Evolutionary conservation across 2,113 vertebrate species (phyloP), one percentile per base, ranked within the genome.

Genomic region (Phylloscopus whistleri): DNA sequence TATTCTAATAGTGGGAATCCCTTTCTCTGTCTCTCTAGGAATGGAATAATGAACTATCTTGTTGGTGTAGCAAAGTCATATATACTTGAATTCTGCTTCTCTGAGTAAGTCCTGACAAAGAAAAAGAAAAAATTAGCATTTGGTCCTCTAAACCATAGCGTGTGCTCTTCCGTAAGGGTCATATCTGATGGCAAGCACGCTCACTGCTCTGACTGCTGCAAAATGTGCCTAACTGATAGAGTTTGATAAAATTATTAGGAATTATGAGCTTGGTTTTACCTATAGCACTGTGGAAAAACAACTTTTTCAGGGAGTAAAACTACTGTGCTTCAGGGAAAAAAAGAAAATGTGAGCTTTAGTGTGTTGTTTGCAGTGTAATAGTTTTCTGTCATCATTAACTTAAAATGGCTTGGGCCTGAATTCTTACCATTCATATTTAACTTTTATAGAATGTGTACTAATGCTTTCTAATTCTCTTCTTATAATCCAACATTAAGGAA

Each of bases 341-440:
- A 74, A 41, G 41, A 58, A 88, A 41, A 20, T 1, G 18, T 51
- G 30, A 33, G 14, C 53, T 75, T 60, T 22, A 82, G 62, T 59
- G 30, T 27, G 26, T 53, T 88, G 76, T 84, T 84, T 93, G 35
- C 35, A 86, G 56, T 18, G 20, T 62, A 89, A 72, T 84, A 74
- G 27, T 67, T 90, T 94, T 89, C 73, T 87, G 58, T 51, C 13
- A 53, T 59, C 39, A 15, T 89, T 91, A 84, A 91, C 56, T 63
- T 68, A 58, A 94, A 95, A 62, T 78, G 31, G 16, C 60, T 82
- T 90, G 60, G 60, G 76, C 35, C 24, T 76, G n/a, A 66, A 72
- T 82, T 89, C 77, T 78, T 94, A 87, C 16, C 28, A 78, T 49
- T 68, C 23, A 68, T 64, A 75, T 81, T 93, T 92, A 84, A 74